Percentiles rank a stretch among this genome's conserved stretches.
Conservation (phyloP, 2,113 vertebrate genomes). For the Tetraodon nigroviridis region DNA sequence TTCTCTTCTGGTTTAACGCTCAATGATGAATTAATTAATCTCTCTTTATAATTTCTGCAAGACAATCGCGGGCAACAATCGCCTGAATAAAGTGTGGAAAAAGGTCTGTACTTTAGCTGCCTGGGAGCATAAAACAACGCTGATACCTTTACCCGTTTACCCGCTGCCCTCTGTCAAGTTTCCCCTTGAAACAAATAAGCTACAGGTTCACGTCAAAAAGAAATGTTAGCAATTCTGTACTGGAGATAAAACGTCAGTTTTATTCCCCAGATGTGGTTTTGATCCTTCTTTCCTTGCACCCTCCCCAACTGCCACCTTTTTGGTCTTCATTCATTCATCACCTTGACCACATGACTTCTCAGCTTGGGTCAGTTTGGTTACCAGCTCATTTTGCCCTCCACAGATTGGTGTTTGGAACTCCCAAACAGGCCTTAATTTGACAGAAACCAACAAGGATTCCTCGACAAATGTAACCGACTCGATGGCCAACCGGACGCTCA, state of each 20-base stretch:
- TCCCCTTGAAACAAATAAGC: not conserved
- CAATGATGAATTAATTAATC: slow-evolving; percentile 66
- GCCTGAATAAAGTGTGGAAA: slow-evolving; percentile 94
- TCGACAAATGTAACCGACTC: slow-evolving; percentile 87
- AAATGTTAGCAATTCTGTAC: slow-evolving; percentile 27
- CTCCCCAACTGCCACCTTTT: slow-evolving; percentile 4
- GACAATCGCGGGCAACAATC: slow-evolving; percentile 78
- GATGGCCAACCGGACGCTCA: slow-evolving; percentile 89
- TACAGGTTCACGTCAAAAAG: slow-evolving; percentile 11
- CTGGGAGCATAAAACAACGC: slow-evolving; percentile 22
- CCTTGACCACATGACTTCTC: not conserved
- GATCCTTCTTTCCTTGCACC: slow-evolving; percentile 2
- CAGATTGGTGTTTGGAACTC: slow-evolving; percentile 98
- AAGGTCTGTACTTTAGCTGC: slow-evolving; percentile 85
- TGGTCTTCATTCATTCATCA: not conserved
- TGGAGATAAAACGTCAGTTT: not conserved
- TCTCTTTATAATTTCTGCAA: slow-evolving; percentile 77
- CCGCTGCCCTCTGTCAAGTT: slow-evolving; percentile 30
- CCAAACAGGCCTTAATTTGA: slow-evolving; percentile 93
- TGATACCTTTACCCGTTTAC: slow-evolving; percentile 7
- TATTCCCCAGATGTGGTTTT: not conserved
- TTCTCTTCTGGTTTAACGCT: slow-evolving; percentile 6
- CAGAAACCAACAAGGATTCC: slow-evolving; percentile 82
- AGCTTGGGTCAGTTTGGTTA: not conserved
- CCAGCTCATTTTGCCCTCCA: slow-evolving; percentile 9